A percentile compares a stretch with the other conserved stretches of the same genome.
phyloP scores from a whole-genome alignment of 2,797 vertebrate species.

The Thunnus albacares region DNA sequence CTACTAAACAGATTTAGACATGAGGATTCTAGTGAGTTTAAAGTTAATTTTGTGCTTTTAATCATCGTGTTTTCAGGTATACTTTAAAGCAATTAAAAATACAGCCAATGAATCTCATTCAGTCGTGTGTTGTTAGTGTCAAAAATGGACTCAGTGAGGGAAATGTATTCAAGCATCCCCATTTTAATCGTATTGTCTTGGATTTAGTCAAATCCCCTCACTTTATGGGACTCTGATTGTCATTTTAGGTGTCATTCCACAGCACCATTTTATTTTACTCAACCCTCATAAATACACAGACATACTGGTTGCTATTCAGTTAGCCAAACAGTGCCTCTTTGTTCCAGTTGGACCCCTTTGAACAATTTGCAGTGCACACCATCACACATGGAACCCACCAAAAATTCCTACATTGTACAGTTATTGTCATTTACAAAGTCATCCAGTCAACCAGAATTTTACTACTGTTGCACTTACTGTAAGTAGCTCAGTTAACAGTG shows the following conservation, averaged over 20 bases:
- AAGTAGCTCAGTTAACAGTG: constrained; percentile 46
- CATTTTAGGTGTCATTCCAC: neutral
- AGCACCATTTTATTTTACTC: neutral
- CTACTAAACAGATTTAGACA: constrained; percentile 28
- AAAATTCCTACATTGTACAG: neutral
- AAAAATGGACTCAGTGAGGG: too few relatives aligned
- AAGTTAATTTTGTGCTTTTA: constrained; percentile 12
- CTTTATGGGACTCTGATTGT: neutral
- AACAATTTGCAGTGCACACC: constrained; percentile 9
- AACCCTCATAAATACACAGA: neutral
- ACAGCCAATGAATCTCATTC: neutral
- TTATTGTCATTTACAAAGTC: constrained; percentile 42
- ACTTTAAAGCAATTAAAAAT: neutral
- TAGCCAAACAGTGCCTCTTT: neutral
- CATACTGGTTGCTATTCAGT: neutral
- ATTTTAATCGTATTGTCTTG: neutral
- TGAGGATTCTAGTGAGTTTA: constrained; percentile 1
- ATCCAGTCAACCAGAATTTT: constrained; percentile 28
- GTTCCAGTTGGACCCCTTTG: constrained; percentile 1
- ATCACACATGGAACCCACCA: constrained; percentile 12
- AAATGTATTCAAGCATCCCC: neutral
- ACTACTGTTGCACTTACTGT: constrained; percentile 46
- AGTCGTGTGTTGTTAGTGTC: neutral
- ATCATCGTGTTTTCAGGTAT: constrained; percentile 24
- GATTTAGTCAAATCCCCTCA: neutral